A percentile compares a stretch with the other conserved stretches of the same genome.
Conservation (phyloP, 1,140 invertebrate genomes). For the Episyrphus balteatus region DNA sequence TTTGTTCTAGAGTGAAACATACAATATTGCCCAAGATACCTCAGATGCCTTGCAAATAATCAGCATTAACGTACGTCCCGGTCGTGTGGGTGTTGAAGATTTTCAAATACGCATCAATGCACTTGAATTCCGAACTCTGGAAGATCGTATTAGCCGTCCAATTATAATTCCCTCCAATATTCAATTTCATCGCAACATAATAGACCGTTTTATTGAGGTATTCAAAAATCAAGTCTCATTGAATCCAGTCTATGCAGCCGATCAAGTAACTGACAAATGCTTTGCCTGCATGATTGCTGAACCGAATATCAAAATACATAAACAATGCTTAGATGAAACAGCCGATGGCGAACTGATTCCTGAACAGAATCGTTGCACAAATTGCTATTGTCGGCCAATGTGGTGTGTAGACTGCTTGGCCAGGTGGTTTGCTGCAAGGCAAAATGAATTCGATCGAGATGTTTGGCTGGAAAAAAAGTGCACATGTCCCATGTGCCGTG, state of each 20-base stretch:
- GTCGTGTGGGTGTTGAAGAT: constrained; percentile 39
- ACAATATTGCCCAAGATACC: constrained; percentile 51
- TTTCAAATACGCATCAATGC: constrained; percentile 67
- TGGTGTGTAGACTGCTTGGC: constrained; percentile 82
- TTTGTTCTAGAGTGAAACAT: constrained; percentile 52
- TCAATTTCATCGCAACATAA: constrained; percentile 63
- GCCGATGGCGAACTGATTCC: constrained; percentile 23
- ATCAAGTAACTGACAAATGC: constrained; percentile 65
- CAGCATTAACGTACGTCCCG: constrained; percentile 65
- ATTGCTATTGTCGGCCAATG: constrained; percentile 64
- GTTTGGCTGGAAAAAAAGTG: constrained; percentile 77
- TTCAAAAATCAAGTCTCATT: constrained; percentile 63
- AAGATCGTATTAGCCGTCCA: constrained; percentile 59
- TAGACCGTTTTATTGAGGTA: constrained; percentile 72
- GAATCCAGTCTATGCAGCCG: constrained; percentile 58
- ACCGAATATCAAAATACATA: constrained; percentile 72
- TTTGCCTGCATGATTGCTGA: constrained; percentile 75
- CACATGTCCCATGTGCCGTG: constrained; percentile 79
- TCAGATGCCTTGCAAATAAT: constrained; percentile 62
- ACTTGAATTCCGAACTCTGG: constrained; percentile 64
- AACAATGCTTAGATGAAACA: constrained; percentile 48
- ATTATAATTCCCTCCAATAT: constrained; percentile 67
- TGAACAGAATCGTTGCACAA: constrained; percentile 38
- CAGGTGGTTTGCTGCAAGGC: constrained; percentile 80
- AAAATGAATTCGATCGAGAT: constrained; percentile 59